Conservation (phyloP, 2,888 invertebrate genomes). For the Sylvicola fuscatus region DNA sequence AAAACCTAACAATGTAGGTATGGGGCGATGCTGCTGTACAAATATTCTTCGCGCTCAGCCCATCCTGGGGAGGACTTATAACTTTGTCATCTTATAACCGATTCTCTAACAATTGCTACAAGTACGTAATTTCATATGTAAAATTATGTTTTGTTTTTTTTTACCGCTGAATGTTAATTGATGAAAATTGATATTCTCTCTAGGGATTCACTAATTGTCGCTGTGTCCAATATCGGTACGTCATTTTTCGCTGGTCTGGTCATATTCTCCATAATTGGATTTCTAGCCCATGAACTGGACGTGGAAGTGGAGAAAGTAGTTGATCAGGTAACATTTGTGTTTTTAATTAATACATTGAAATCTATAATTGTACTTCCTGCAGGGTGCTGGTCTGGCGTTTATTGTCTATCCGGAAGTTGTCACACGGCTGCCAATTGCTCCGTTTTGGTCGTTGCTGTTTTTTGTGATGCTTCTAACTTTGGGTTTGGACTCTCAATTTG, state of each 20-base stretch:
- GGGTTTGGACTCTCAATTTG: conserved; percentile 55
- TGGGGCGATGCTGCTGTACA: conserved; percentile 74
- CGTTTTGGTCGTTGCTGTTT: conserved; percentile 63
- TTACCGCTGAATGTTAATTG: no score
- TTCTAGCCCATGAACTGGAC: conserved; percentile 52
- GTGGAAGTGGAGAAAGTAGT: conserved; percentile 50
- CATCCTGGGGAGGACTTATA: conserved; percentile 52
- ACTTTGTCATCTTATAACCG: not conserved
- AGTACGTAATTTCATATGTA: no score
- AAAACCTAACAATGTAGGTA: conserved; percentile 26
- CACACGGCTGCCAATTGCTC: conserved; percentile 54
- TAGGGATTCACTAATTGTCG: conserved; percentile 56
- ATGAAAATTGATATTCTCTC: conserved; percentile 10
- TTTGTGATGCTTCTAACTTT: conserved; percentile 59
- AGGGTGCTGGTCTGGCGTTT: conserved; percentile 57
- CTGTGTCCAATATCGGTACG: conserved; percentile 54
- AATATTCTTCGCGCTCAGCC: conserved; percentile 71
- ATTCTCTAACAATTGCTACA: not conserved
- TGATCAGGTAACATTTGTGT: conserved; percentile 26
- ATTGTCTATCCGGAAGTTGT: conserved; percentile 75
- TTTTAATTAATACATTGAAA: not conserved
- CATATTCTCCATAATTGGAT: conserved; percentile 64
- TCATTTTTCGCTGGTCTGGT: conserved; percentile 65
- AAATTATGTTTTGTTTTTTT: not conserved
- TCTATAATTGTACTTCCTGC: not conserved